These are phyloP conservation scores for Caenorhabditis imperialis DNA, from an alignment of 2,888 invertebrate genomes.

Conservation along the genomic window DNA sequence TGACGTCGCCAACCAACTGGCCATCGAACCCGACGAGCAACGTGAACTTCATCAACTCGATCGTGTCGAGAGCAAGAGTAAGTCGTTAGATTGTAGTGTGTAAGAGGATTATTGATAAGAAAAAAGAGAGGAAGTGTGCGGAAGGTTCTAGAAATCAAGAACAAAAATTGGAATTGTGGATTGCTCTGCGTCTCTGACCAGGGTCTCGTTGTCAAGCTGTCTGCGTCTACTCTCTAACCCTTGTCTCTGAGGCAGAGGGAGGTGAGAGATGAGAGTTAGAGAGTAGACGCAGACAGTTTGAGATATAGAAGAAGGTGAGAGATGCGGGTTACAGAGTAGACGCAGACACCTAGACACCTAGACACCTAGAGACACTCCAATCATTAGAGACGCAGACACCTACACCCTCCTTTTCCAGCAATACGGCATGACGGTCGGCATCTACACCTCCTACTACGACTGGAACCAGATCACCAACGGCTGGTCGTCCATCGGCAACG, in stretches of 20 bases:
- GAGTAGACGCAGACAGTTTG: too few relatives aligned
- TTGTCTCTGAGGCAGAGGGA: too few relatives aligned
- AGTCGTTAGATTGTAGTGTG: not conserved
- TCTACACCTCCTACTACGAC: slow-evolving; percentile 66
- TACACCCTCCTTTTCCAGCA: slow-evolving; percentile 58
- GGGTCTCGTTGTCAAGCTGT: not conserved
- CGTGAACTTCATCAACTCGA: slow-evolving; percentile 61
- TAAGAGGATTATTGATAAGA: not conserved
- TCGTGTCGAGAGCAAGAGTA: slow-evolving; percentile 59
- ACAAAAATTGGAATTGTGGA: not conserved
- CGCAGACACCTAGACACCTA: too few relatives aligned
- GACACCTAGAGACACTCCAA: too few relatives aligned
- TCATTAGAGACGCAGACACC: too few relatives aligned
- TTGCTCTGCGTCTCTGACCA: not conserved
- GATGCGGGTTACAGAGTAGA: too few relatives aligned
- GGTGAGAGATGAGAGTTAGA: too few relatives aligned
- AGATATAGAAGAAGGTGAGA: too few relatives aligned
- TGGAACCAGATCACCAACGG: slow-evolving; percentile 65
- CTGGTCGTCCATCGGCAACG: slow-evolving; percentile 45
- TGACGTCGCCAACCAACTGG: slow-evolving; percentile 69
- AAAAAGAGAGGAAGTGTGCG: too few relatives aligned
- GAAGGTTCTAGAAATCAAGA: too few relatives aligned
- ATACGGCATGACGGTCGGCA: slow-evolving; percentile 57
- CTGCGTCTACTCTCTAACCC: too few relatives aligned
- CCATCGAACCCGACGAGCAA: slow-evolving; percentile 43